Conservation (phyloP, 2,888 invertebrate genomes). For the Zaprionus obscuricornis region DNA sequence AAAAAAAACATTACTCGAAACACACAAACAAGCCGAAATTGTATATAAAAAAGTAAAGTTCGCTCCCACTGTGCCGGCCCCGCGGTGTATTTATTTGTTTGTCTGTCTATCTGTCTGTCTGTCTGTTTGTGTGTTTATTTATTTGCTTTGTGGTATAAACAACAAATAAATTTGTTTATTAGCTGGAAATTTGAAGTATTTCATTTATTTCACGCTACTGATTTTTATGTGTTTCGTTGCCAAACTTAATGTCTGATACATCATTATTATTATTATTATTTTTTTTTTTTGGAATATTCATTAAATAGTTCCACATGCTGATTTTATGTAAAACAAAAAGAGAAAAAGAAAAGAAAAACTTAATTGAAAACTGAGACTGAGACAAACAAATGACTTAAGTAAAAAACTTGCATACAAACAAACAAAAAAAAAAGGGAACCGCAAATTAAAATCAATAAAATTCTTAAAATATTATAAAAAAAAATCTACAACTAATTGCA, state of each 20-base stretch:
- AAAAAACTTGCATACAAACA: too few relatives aligned
- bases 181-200: conserved; percentile 61
- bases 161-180: conserved; percentile 67
- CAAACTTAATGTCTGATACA: too few relatives aligned
- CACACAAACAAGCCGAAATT: conserved; percentile 21
- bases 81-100: too few relatives aligned
- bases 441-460: too few relatives aligned
- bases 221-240: conserved; percentile 28
- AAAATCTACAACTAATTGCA: too few relatives aligned
- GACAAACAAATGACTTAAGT: conserved; percentile 51
- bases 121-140: conserved; percentile 24
- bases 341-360: too few relatives aligned
- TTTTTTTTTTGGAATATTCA: conserved; percentile 19
- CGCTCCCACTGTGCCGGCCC: conserved; percentile 15
- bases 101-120: conserved; percentile 7
- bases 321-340: too few relatives aligned
- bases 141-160: conserved; percentile 34
- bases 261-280: conserved; percentile 18
- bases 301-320: conserved; percentile 55
- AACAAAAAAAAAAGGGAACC: too few relatives aligned
- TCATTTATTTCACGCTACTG: conserved; percentile 58
- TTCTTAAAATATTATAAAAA: too few relatives aligned
- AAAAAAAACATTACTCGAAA: conserved; percentile 37
- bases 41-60: conserved; percentile 50
- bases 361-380: too few relatives aligned